Base-by-base conservation (phyloP, 2,797 vertebrate species). In the Parauchenoglanis ngamensis region DNA sequence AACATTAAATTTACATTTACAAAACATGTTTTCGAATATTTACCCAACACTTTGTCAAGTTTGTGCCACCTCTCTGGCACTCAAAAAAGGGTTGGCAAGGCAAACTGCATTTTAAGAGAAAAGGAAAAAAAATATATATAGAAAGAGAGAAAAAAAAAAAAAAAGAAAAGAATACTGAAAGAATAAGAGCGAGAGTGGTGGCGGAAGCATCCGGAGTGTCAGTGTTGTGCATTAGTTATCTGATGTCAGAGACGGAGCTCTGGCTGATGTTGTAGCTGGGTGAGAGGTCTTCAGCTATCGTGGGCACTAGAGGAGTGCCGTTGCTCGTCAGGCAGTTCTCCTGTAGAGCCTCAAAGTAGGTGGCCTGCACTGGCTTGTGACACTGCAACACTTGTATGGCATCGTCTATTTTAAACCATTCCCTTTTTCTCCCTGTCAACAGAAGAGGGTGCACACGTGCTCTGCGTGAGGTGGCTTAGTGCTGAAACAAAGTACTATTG, bases 331-430 rank as follows among this genome's bases (percentile, higher is more conserved):
- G 95, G 91, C 96, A 98, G 93, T 96, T 97, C 95, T 98, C 97
- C 95, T 96, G 96, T 93, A 99, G 94, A 86, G 97, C 97, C 92
- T 97, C 94, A 87, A 99, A 98, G 94, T 99, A 99, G 0, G 97
- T 98, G 89, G 98, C 98, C 95, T 99, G 98, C 93, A 99, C 98
- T 0, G 98, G 98, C 95, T 99, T 99, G 94, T 99, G 98, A 95
- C 95, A 96, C 95, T 94, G 96, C 95, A 99, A 96, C 95, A 98
- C 97, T 94, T 95, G 95, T 84, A 98, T 95, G 94, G 98, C 98
- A 91, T 99, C 98, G 93, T 98, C 97, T 93, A 98, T 97, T 95
- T 97, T 98, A 96, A 99, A 99, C 98, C 98, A 99, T 94, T 98
- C 97, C 95, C 98, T 97, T 97, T 99, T 99, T 94, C 98, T 97